A percentile compares a stretch with the other conserved stretches of the same genome.
Conservation (phyloP, 1,140 invertebrate genomes). For the Panagrolaimus sp. region DNA sequence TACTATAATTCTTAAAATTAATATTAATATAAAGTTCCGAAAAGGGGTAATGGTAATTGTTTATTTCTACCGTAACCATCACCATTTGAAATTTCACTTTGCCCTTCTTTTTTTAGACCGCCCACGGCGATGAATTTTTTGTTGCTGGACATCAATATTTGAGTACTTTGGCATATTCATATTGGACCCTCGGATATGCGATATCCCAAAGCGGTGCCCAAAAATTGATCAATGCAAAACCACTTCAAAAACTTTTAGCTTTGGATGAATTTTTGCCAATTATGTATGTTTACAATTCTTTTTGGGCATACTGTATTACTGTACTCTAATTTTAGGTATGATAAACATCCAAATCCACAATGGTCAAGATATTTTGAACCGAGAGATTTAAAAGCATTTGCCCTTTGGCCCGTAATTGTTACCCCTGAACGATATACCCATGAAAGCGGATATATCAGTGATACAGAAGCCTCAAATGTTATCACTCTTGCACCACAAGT, state of each 20-base stretch:
- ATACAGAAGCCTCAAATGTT: constrained; percentile 78
- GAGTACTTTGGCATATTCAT: constrained; percentile 82
- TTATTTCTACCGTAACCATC: too few relatives aligned
- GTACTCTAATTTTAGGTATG: constrained; percentile 46
- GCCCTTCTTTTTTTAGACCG: too few relatives aligned
- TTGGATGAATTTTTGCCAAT: constrained; percentile 95
- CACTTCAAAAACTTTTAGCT: constrained; percentile 78
- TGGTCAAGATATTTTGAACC: constrained; percentile 72
- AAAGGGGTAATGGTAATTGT: too few relatives aligned
- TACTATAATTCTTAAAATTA: too few relatives aligned
- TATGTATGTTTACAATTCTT: constrained; percentile 78
- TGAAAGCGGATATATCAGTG: constrained; percentile 84
- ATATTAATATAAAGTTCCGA: too few relatives aligned
- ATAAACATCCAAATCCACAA: constrained; percentile 75
- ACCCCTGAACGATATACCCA: constrained; percentile 89
- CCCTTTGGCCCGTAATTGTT: constrained; percentile 76
- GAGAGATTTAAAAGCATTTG: constrained; percentile 75
- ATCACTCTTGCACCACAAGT: background rate
- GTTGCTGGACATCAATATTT: constrained; percentile 64
- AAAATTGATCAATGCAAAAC: constrained; percentile 74
- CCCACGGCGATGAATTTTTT: constrained; percentile 43
- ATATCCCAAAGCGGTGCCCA: constrained; percentile 69
- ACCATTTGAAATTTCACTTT: too few relatives aligned
- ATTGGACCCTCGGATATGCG: constrained; percentile 91
- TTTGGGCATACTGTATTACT: too few relatives aligned